Base-by-base conservation (phyloP, 2,888 invertebrate genomes). In the Labia minor region DNA sequence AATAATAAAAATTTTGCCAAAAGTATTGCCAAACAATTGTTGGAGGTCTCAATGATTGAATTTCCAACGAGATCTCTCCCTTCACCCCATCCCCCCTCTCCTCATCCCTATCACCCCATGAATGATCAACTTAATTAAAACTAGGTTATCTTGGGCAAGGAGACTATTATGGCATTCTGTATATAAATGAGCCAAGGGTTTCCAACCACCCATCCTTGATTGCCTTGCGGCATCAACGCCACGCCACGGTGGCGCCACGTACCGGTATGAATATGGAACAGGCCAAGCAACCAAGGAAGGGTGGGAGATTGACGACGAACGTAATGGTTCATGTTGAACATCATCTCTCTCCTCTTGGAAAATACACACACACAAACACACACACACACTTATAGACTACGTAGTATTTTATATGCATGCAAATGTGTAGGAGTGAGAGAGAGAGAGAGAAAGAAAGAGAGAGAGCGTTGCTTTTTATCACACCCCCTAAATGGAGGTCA, bases 281-380 rank as follows among this genome's bases (percentile, higher is more conserved):
- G 49, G 16, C 14, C 14, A n/a, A 16, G 49, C 2, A 3, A 16
- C n/a, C n/a, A 16, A 8, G 4, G 4, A 2, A 14, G 49, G 49
- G n/a, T n/a, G 14, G 49, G n/a, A 49, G 26, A 49, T 49, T 49
- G n/a, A 49, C 49, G 16, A 49, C 49, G 49, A 49, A 49, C 49
- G n/a, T 49, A 49, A 49, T 49, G 49, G 49, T 14, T 49, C n/a
- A 49, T 49, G 49, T 49, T 49, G 49, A 49, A 49, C 49, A 49
- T 49, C 49, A 49, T 49, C 49, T 49, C 49, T 14, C n/a, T 3
- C 49, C n/a, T 2, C 8, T 3, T 16, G n/a, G 8, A 26, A 26
- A 26, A 26, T 26, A 26, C 3, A 26, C 3, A 26, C 3, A 26
- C 3, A 26, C 3, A 26, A 26, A 26, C 26, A 26, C 26, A 3